Conservation (phyloP, 1,140 invertebrate genomes). For the Colletes latitarsis region DNA sequence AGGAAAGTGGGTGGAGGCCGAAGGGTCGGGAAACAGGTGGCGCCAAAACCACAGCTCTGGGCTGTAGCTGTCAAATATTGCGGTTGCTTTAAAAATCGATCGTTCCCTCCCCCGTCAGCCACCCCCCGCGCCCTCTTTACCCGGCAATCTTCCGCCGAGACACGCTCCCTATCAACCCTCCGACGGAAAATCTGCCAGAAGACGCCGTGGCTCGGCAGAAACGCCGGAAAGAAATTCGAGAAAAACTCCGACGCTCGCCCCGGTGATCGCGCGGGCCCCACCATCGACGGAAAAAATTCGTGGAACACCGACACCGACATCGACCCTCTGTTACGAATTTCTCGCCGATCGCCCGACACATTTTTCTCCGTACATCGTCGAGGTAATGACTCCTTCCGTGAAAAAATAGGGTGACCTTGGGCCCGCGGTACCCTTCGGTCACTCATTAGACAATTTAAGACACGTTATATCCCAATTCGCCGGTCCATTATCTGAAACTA, state of each 20-base stretch:
- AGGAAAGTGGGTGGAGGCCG: conserved; percentile 44
- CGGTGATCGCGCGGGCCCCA: too few species aligned
- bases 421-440: conserved; percentile 71
- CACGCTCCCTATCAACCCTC: conserved; percentile 33
- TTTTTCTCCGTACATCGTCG: conserved; percentile 24
- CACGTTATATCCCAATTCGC: conserved; percentile 79
- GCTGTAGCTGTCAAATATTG: conserved; percentile 80
- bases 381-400: conserved; percentile 57
- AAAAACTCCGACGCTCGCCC: not conserved
- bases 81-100: conserved; percentile 80
- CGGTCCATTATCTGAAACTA: conserved; percentile 75
- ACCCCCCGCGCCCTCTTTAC: conserved; percentile 8
- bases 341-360: conserved; percentile 7
- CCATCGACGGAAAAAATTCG: not conserved
- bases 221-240: not conserved
- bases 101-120: conserved; percentile 32
- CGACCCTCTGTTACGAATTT: not conserved
- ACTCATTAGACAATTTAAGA: conserved; percentile 80
- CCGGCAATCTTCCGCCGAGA: conserved; percentile 39
- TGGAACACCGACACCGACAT: not conserved
- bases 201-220: not conserved
- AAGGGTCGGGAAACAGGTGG: conserved; percentile 79
- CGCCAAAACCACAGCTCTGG: conserved; percentile 74
- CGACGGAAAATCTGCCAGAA: conserved; percentile 8
- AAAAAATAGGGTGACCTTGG: conserved; percentile 72